phyloP scores from a whole-genome alignment of 2,113 vertebrate species.

The Xenopus borealis region DNA sequence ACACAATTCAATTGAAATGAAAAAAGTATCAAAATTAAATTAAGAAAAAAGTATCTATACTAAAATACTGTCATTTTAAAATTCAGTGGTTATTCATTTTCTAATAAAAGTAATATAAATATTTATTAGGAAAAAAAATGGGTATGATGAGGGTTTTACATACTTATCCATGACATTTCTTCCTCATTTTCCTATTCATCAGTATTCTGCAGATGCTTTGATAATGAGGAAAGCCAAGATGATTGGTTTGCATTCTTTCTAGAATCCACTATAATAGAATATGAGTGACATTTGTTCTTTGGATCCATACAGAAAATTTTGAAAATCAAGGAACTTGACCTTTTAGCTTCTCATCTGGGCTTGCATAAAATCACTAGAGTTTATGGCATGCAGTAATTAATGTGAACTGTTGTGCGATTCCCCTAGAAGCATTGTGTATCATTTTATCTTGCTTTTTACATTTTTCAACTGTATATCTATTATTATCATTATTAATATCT shows the following conservation, averaged over 20 bases:
- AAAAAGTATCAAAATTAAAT: no score
- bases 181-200: not conserved
- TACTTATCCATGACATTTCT: constrained; percentile 12
- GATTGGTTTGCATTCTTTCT: constrained; percentile 1
- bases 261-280: not conserved
- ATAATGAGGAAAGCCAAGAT: constrained; percentile 17
- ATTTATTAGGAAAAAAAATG: no score
- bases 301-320: not conserved
- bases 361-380: not conserved
- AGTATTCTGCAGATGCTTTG: constrained; percentile 1
- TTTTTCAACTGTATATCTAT: not conserved
- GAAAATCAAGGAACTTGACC: constrained; percentile 7
- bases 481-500: no score
- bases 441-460: no score
- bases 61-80: no score
- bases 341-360: not conserved
- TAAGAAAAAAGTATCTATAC: no score
- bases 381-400: constrained; percentile 9
- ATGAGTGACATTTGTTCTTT: constrained; percentile 22
- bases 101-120: no score
- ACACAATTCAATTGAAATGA: no score
- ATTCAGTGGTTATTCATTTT: no score
- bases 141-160: not conserved
- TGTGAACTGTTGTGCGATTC: not conserved
- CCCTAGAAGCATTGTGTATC: no score